A percentile compares a stretch with the other conserved stretches of the same genome.
phyloP scores from a whole-genome alignment of 2,113 vertebrate species.

The Phylloscopus whistleri region DNA sequence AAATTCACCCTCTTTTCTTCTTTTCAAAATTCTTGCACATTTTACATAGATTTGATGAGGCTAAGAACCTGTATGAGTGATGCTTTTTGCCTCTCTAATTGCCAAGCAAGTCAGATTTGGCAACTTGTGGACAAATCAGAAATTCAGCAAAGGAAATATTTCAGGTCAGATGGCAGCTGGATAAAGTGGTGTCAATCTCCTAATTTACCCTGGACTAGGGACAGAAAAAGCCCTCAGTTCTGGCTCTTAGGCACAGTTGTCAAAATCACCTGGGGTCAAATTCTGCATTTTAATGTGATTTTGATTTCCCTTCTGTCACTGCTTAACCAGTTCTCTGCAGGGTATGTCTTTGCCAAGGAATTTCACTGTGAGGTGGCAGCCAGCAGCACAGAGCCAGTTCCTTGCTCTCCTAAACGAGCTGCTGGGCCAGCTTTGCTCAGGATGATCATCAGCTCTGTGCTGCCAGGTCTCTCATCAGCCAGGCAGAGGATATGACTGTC shows the following conservation, averaged over 20 bases:
- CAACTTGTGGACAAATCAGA: not conserved
- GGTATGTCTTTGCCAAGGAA: not conserved
- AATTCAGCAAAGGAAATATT: not conserved
- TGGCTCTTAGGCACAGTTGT: not conserved
- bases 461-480: not conserved
- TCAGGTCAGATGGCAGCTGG: not conserved
- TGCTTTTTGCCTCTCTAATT: not conserved
- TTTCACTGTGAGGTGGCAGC: not conserved
- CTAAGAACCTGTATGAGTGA: not conserved
- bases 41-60: not conserved
- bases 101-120: not conserved
- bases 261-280: not conserved
- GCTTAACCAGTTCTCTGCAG: not conserved
- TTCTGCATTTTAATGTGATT: not conserved
- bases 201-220: not conserved
- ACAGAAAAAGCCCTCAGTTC: not conserved
- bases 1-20: not conserved
- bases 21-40: not conserved
- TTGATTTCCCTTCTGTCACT: not conserved
- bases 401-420: not conserved
- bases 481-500: not conserved
- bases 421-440: not conserved
- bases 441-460: not conserved
- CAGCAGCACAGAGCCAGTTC: not conserved
- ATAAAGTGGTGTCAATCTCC: not conserved